A percentile compares a stretch with the other conserved stretches of the same genome.
Evolutionary conservation across 2,888 invertebrate genomes (phyloP).

Genomic region (Oxyteleia sp.): DNA sequence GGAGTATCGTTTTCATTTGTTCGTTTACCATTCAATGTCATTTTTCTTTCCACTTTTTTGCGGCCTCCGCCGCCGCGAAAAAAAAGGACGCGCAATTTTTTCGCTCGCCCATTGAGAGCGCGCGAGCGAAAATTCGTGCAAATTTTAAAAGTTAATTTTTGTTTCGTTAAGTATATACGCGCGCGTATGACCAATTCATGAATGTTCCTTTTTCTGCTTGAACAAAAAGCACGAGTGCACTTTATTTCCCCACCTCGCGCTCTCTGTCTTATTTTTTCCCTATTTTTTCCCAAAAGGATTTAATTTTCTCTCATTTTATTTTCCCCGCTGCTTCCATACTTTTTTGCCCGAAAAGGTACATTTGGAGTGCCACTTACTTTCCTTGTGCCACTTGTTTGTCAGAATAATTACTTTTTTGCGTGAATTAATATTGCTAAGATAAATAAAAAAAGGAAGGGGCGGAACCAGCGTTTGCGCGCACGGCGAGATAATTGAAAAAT

Average conservation of each 20-base stretch:
- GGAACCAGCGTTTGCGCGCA: not conserved
- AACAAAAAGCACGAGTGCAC: conserved; percentile 65
- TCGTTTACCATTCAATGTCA: conserved; percentile 31
- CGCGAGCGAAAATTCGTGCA: conserved; percentile 36
- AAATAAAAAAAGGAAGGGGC: conserved; percentile 26
- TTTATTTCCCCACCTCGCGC: conserved; percentile 49
- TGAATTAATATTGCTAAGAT: conserved; percentile 60
- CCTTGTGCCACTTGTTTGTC: conserved; percentile 60
- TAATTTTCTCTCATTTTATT: conserved; percentile 68
- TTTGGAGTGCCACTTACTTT: conserved; percentile 57
- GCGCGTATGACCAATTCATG: conserved; percentile 55
- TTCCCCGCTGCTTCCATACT: conserved; percentile 43
- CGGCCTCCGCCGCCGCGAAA: not conserved
- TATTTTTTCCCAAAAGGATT: conserved; percentile 61
- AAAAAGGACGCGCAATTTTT: not conserved
- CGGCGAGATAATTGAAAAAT: conserved; percentile 33
- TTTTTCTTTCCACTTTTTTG: conserved; percentile 7
- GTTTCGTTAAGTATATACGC: conserved; percentile 39
- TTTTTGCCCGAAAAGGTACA: conserved; percentile 61
- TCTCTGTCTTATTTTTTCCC: conserved; percentile 43
- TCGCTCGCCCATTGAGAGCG: conserved; percentile 1
- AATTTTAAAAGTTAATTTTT: conserved; percentile 61
- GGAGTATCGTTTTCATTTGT: conserved; percentile 50
- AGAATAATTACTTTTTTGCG: conserved; percentile 69
- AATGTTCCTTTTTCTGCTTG: conserved; percentile 51